Percentiles rank a stretch among this genome's conserved stretches.
Evolutionary conservation across 2,888 invertebrate species (phyloP).

Genomic region (Drosophila kanekoi): DNA sequence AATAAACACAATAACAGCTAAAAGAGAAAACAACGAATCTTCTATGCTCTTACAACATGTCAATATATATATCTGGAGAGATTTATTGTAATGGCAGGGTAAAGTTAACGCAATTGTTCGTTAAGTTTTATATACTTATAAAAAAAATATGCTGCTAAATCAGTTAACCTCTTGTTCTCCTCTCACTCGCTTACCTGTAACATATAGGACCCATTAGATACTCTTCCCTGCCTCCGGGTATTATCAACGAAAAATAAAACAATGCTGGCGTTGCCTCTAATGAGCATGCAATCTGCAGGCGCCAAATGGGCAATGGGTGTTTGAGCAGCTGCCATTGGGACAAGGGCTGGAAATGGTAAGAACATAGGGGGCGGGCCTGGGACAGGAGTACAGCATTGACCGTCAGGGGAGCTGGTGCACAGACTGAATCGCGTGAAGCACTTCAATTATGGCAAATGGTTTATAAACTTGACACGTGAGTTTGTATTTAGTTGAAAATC

Average conservation of each 20-base stretch:
- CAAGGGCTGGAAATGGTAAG: constrained; percentile 5
- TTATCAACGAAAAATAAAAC: constrained; percentile 18
- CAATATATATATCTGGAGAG: not conserved
- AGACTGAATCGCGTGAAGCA: constrained; percentile 62
- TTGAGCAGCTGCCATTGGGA: constrained; percentile 70
- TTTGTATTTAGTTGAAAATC: constrained; percentile 54
- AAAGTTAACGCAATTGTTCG: not conserved
- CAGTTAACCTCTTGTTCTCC: not conserved
- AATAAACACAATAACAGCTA: constrained; percentile 28
- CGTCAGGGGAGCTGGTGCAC: constrained; percentile 4
- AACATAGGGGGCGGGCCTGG: not conserved
- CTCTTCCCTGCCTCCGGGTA: not conserved
- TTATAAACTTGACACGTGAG: constrained; percentile 64
- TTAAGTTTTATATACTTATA: too few species aligned
- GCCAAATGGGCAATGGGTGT: constrained; percentile 61
- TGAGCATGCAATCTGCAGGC: constrained; percentile 55
- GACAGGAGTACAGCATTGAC: constrained; percentile 4
- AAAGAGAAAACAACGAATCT: constrained; percentile 8
- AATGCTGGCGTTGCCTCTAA: constrained; percentile 46
- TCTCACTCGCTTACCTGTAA: not conserved
- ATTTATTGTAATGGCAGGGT: too few species aligned
- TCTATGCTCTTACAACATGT: not conserved
- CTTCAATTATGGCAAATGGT: constrained; percentile 65
- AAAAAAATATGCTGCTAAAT: not conserved
- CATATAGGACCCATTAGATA: constrained; percentile 3